Evolutionary conservation across 2,888 invertebrate genomes (phyloP).

Genomic region (Thymelicus acteon): DNA sequence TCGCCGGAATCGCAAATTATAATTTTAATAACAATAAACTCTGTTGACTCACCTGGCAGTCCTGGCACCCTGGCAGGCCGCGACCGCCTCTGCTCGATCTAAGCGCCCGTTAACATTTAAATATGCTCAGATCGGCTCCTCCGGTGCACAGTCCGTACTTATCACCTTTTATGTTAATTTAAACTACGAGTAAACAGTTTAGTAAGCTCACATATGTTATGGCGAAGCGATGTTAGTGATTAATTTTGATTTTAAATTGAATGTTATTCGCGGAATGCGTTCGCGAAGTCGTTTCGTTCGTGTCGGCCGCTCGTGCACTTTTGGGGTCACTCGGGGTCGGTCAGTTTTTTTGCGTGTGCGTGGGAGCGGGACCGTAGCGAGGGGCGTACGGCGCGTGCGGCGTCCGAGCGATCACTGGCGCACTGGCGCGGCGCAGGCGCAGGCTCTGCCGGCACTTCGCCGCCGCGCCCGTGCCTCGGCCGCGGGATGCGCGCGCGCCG

Average conservation of each 20-base stretch:
- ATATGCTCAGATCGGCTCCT: slow-evolving; percentile 47
- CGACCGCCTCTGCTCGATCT: slow-evolving; percentile 52
- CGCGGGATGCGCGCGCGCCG: slow-evolving; percentile 38
- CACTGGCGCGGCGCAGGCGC: slow-evolving; percentile 32
- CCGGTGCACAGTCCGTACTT: slow-evolving; percentile 64
- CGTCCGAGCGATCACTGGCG: slow-evolving; percentile 74
- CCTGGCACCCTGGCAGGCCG: slow-evolving; percentile 43
- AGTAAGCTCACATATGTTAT: slow-evolving; percentile 71
- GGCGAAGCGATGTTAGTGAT: slow-evolving; percentile 64
- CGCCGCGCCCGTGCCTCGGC: no score
- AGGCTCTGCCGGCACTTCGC: slow-evolving; percentile 6
- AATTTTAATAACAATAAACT: slow-evolving; percentile 35
- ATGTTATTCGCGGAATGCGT: slow-evolving; percentile 55
- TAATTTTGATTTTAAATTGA: slow-evolving; percentile 42
- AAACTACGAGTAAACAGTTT: slow-evolving; percentile 54
- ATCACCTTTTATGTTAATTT: slow-evolving; percentile 67
- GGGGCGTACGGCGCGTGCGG: slow-evolving; percentile 61
- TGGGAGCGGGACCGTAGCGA: slow-evolving; percentile 46
- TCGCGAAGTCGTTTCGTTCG: slow-evolving; percentile 74
- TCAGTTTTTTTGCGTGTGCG: slow-evolving; percentile 57
- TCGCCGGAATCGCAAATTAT: slow-evolving; percentile 27
- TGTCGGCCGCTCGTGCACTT: slow-evolving; percentile 70
- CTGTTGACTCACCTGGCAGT: slow-evolving; percentile 63
- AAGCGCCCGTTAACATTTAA: slow-evolving; percentile 60
- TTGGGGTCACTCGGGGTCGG: slow-evolving; percentile 77